phyloP scores from a whole-genome alignment of 2,888 invertebrate species.

The Odontocolon sp. region DNA sequence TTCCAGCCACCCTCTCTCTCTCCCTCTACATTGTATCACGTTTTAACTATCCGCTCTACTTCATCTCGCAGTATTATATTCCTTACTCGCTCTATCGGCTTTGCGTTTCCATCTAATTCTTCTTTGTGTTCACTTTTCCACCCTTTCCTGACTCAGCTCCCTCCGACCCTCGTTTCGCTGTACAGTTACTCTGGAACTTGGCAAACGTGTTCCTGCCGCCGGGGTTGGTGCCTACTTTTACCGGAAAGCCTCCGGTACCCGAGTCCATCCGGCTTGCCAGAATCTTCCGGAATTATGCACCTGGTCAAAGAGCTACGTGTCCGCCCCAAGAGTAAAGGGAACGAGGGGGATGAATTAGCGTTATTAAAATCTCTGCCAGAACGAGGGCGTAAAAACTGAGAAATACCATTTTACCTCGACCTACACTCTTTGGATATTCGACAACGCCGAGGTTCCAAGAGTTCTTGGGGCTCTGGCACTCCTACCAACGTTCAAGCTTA shows the following conservation, averaged over 20 bases:
- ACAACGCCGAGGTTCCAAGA: neutral
- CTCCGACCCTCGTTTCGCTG: conserved; percentile 19
- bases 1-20: no score
- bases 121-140: conserved; percentile 27
- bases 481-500: neutral
- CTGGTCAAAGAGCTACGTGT: conserved; percentile 53
- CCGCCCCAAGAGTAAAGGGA: neutral
- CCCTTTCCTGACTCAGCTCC: conserved; percentile 2
- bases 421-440: conserved; percentile 12
- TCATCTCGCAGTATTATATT: neutral
- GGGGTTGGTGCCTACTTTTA: conserved; percentile 1
- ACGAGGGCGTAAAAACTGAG: no score
- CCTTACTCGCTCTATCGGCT: conserved; percentile 21
- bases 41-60: neutral
- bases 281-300: conserved; percentile 56
- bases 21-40: neutral
- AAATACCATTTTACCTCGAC: no score
- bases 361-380: conserved; percentile 53
- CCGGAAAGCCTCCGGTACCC: conserved; percentile 23
- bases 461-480: neutral
- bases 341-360: conserved; percentile 47
- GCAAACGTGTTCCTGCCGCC: conserved; percentile 40
- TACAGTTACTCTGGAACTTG: conserved; percentile 27
- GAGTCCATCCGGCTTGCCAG: conserved; percentile 44
- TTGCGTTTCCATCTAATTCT: conserved; percentile 9